Evolutionary conservation across 2,113 vertebrate species (phyloP).

Genomic region (Muntiacus reevesi): DNA sequence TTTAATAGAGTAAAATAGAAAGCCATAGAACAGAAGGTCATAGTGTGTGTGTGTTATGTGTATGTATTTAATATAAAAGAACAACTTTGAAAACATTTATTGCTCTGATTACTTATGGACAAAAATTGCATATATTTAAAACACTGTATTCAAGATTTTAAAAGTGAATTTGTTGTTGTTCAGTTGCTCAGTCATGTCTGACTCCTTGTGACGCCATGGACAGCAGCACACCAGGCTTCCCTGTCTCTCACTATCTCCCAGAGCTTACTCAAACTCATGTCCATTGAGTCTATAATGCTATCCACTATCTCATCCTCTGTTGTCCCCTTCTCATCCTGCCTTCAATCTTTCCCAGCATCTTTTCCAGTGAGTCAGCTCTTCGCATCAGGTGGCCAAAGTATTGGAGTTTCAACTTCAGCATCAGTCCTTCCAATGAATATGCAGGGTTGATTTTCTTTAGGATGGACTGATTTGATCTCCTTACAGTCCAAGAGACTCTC

Average conservation of each 20-base stretch:
- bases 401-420: not conserved
- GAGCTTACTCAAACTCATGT: not conserved
- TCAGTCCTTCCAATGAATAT: not conserved
- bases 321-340: not conserved
- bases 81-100: not conserved
- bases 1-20: not conserved
- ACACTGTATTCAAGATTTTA: not conserved
- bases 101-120: not conserved
- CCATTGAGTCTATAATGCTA: not conserved
- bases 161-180: not conserved
- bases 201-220: not conserved
- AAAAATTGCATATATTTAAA: not conserved
- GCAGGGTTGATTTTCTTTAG: not conserved
- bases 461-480: not conserved
- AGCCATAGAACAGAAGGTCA: not conserved
- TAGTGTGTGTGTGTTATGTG: fast-evolving
- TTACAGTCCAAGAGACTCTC: not conserved
- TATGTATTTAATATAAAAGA: not conserved
- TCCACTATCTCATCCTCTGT: not conserved
- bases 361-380: not conserved
- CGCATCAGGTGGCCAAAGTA: not conserved
- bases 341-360: not conserved
- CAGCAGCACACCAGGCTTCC: not conserved
- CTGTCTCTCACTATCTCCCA: not conserved
- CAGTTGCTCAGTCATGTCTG: not conserved